A percentile compares a stretch with the other conserved stretches of the same genome.
Conservation (phyloP, 2,797 vertebrate genomes). For the Hozukius guyotensis region DNA sequence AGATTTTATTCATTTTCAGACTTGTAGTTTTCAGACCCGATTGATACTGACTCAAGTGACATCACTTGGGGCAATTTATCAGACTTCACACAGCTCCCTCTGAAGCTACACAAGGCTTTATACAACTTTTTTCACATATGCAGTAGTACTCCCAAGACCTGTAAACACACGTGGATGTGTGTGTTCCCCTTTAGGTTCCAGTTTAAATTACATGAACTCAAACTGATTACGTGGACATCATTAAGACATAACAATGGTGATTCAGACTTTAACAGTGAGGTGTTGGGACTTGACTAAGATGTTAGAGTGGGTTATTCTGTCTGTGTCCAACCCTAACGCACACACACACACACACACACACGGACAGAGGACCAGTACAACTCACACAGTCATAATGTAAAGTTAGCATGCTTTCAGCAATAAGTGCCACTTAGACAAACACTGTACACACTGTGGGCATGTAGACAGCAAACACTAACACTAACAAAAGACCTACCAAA, state of each 20-base stretch:
- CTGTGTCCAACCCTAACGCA: neutral
- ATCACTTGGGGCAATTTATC: too few relatives aligned
- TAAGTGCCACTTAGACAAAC: conserved; percentile 4
- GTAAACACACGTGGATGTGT: neutral
- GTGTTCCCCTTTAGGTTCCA: neutral
- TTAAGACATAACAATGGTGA: neutral
- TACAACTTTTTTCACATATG: too few relatives aligned
- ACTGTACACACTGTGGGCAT: conserved; percentile 51
- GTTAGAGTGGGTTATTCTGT: neutral
- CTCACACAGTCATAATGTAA: neutral
- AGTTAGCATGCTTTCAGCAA: neutral
- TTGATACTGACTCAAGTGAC: too few relatives aligned
- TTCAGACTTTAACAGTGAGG: neutral
- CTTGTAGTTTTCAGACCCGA: too few relatives aligned
- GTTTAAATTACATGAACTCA: neutral
- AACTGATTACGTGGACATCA: neutral
- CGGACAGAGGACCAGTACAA: neutral
- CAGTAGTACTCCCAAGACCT: neutral
- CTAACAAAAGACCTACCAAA: conserved; percentile 50
- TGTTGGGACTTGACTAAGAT: neutral
- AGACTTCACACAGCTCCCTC: too few relatives aligned
- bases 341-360: neutral
- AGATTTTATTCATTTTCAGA: too few relatives aligned
- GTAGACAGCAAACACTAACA: conserved; percentile 53
- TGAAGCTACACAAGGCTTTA: too few relatives aligned